phyloP scores from a whole-genome alignment of 2,888 invertebrate genomes.

The Nesidiocoris tenuis region DNA sequence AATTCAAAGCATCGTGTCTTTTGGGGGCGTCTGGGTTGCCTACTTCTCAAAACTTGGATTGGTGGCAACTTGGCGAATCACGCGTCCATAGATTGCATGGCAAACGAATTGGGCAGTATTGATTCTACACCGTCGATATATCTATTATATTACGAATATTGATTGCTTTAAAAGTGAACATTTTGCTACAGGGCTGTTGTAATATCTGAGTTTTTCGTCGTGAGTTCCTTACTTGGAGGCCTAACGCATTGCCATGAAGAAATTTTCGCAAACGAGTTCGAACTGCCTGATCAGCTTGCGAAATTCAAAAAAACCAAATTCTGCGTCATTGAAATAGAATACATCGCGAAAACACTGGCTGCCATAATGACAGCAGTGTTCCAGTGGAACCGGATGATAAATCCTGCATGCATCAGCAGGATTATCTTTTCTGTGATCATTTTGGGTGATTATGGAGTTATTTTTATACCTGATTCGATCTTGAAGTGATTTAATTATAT shows the following conservation, averaged over 20 bases:
- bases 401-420: background rate
- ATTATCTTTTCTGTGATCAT: background rate
- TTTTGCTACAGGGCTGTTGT: background rate
- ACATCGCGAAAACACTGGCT: slow-evolving; percentile 14
- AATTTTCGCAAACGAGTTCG: slow-evolving; percentile 10
- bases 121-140: too few relatives aligned
- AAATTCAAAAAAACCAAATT: slow-evolving; percentile 6
- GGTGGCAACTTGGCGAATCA: too few relatives aligned
- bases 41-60: too few relatives aligned
- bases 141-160: too few relatives aligned
- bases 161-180: too few relatives aligned
- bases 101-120: too few relatives aligned
- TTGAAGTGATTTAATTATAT: too few relatives aligned
- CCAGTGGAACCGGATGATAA: background rate
- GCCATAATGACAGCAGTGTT: background rate
- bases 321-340: slow-evolving; percentile 14
- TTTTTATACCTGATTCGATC: background rate
- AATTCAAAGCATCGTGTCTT: too few relatives aligned
- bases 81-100: too few relatives aligned
- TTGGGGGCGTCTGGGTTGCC: too few relatives aligned
- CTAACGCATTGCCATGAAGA: slow-evolving; percentile 6
- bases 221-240: slow-evolving; percentile 5
- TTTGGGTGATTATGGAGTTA: background rate
- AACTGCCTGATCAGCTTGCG: slow-evolving; percentile 4
- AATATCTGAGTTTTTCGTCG: background rate